Conservation (phyloP, 2,113 vertebrate species). For the Orcinus orca region DNA sequence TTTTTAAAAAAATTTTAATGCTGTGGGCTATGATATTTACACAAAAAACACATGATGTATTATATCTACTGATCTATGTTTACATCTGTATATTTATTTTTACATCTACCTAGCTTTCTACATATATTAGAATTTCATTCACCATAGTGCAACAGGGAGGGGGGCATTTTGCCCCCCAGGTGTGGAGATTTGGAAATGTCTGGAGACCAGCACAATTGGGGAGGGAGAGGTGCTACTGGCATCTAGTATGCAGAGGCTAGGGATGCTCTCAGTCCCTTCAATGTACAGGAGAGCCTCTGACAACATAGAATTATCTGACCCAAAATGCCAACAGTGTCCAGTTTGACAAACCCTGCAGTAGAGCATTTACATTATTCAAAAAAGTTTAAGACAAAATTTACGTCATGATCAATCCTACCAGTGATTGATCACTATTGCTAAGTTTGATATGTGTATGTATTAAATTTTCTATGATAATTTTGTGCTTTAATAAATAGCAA, state of each 20-base stretch:
- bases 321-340: background rate
- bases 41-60: background rate
- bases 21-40: background rate
- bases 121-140: constrained; percentile 5
- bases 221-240: background rate
- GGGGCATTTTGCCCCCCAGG: background rate
- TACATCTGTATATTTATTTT: background rate
- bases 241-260: background rate
- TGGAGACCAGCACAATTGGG: background rate
- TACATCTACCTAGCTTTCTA: background rate
- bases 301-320: background rate
- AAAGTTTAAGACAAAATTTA: background rate
- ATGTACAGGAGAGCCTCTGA: background rate
- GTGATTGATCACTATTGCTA: background rate
- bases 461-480: constrained; percentile 18
- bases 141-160: background rate
- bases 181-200: background rate
- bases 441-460: background rate
- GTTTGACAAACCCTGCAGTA: background rate
- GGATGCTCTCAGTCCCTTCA: background rate
- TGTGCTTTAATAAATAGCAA: background rate
- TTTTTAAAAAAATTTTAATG: background rate
- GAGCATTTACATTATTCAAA: background rate
- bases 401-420: background rate
- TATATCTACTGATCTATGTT: background rate